phyloP scores from a whole-genome alignment of 2,888 invertebrate species.

The Eumacrocentrus americanus region DNA sequence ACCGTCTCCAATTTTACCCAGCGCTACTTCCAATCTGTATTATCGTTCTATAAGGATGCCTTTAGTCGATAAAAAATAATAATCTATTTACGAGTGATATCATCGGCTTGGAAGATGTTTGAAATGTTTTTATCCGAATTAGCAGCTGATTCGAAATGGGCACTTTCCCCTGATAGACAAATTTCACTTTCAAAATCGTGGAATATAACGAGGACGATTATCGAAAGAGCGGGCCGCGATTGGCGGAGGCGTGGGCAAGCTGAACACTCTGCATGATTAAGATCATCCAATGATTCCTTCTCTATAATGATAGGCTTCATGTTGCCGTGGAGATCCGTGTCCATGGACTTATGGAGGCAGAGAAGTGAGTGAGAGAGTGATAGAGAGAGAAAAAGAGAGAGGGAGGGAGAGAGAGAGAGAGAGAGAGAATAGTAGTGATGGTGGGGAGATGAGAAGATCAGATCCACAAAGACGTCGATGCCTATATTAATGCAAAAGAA shows the following conservation, averaged over 20 bases:
- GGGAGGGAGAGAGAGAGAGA: conserved; percentile 18
- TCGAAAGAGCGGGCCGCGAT: conserved; percentile 53
- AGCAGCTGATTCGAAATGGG: too few relatives aligned
- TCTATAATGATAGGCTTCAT: conserved; percentile 60
- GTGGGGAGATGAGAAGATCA: conserved; percentile 37
- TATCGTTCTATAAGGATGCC: too few relatives aligned
- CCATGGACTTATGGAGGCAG: neutral
- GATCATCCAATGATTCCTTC: conserved; percentile 62
- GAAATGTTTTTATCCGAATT: too few relatives aligned
- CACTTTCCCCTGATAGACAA: too few relatives aligned
- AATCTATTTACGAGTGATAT: too few relatives aligned
- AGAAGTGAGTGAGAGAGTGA: conserved; percentile 27
- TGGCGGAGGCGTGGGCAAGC: conserved; percentile 54
- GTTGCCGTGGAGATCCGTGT: conserved; percentile 41
- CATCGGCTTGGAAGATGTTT: too few relatives aligned
- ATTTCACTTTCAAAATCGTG: too few relatives aligned
- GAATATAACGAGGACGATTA: conserved; percentile 48
- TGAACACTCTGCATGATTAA: conserved; percentile 61
- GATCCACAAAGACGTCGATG: conserved; percentile 15
- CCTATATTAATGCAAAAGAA: conserved; percentile 37
- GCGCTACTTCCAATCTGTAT: too few relatives aligned
- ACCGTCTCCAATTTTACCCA: too few relatives aligned
- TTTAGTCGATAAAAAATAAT: too few relatives aligned
- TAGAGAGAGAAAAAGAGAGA: too few relatives aligned
- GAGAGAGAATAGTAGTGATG: conserved; percentile 26